Base-by-base conservation (phyloP, 92 coral and sea anemone species). In the Epizoanthus stellaris region DNA sequence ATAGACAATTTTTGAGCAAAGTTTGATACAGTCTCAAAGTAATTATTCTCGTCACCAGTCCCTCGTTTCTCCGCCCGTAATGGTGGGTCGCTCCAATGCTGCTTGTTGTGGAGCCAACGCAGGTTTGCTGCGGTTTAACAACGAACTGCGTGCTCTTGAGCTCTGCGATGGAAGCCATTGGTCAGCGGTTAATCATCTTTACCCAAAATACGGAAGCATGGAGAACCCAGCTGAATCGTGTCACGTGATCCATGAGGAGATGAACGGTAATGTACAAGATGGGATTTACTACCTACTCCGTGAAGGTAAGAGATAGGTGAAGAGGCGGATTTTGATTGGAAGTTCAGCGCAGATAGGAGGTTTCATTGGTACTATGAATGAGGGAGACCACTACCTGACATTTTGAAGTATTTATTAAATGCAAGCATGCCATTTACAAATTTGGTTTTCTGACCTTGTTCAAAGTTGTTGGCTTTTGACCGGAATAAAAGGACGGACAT, bases 161-260 rank as follows among this genome's bases (percentile, higher is more conserved):
- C 74, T 69, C 42, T 69, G 74, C 42, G 74, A 69, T 49, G 74
- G 74, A 3, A 69, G 1, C 21, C 74, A 38, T 13, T 69, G 74
- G 74, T 69, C 74, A 69, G 74, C 53, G 74, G 74, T 69, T 3
- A 36, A 15, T 30, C 7, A 67, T 69, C 23, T 40, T 3, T 38
- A 40, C 42, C 54, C 74, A 3, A 38, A 21, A 38, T 69, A 38
- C 54, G 74, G 74, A 14, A 69, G 74, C 52, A 42, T 17, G 54
- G 74, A 42, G 0, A 38, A 69, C 54, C 74, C 74, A 7, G 74
- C 47, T 13, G 53, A 38, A 38, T 69, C 74, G 16, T 69, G 74
- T 10, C 74, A 69, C 54, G 53, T 40, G 53, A 69, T 69, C 54
- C 20, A 69, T 20, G 25, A 69, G 23, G 12, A 69, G 8, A 69